These are phyloP conservation scores for Malachius bipustulatus DNA, from an alignment of 2,888 invertebrate genomes.

Conservation along the genomic window DNA sequence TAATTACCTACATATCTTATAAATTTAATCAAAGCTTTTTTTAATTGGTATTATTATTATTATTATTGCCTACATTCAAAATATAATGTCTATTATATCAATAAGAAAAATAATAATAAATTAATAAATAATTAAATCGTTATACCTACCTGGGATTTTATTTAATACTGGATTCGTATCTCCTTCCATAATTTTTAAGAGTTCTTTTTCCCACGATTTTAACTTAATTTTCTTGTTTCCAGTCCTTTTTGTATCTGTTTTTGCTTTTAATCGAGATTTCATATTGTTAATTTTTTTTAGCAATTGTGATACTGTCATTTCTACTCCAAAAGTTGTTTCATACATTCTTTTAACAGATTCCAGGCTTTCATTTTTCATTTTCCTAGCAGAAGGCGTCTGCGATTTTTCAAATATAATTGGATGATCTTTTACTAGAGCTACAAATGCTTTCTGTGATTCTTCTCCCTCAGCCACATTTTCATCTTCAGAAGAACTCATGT, in stretches of 20 bases:
- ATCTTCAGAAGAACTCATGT: conserved; percentile 2
- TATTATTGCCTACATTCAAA: too few species aligned
- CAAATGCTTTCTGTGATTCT: neutral
- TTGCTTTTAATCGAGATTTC: neutral
- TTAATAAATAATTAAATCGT: too few species aligned
- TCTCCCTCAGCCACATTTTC: neutral
- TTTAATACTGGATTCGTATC: conserved; percentile 1
- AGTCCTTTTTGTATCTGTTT: conserved; percentile 1
- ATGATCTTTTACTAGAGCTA: neutral
- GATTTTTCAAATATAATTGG: conserved; percentile 1
- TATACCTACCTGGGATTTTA: neutral
- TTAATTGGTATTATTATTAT: too few species aligned
- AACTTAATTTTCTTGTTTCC: neutral
- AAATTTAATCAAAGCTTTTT: too few species aligned
- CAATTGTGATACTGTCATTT: neutral
- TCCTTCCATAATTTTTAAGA: neutral
- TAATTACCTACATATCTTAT: too few species aligned
- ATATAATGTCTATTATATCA: too few species aligned
- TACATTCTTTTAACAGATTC: neutral
- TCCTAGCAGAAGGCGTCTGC: neutral
- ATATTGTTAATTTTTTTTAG: conserved; percentile 1
- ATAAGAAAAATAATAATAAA: too few species aligned
- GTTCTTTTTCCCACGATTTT: neutral
- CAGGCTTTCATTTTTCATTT: neutral
- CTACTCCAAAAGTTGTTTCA: neutral